Conservation (phyloP, 2,113 vertebrate species). For the Hippocampus barbouri region DNA sequence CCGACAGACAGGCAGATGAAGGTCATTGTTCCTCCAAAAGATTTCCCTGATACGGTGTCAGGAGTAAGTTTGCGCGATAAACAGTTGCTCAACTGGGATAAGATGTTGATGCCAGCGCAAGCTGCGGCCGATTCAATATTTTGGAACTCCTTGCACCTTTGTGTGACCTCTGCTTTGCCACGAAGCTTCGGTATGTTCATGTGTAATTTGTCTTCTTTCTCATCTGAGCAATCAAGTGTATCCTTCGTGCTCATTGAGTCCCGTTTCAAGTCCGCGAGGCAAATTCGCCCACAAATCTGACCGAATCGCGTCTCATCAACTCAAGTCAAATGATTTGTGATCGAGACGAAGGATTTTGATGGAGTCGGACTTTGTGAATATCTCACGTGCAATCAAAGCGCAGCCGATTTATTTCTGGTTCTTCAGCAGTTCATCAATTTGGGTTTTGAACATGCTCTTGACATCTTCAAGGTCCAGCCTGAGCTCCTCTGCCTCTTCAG, state of each 20-base stretch:
- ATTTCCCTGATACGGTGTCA: background rate
- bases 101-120: no score
- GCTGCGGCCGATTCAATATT: background rate
- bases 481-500: slow-evolving; percentile 94
- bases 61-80: background rate
- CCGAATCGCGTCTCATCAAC: slow-evolving; percentile 39
- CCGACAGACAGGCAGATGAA: background rate
- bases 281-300: slow-evolving; percentile 10
- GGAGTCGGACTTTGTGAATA: background rate
- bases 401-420: slow-evolving; percentile 69
- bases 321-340: slow-evolving; percentile 22
- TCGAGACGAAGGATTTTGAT: background rate
- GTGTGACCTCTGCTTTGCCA: no score
- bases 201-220: background rate
- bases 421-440: slow-evolving; percentile 93
- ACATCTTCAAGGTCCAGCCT: slow-evolving; percentile 94
- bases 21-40: background rate
- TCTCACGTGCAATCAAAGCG: slow-evolving; percentile 11
- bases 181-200: background rate
- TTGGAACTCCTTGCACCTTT: background rate
- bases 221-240: background rate
- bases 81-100: background rate
- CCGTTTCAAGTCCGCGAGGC: slow-evolving; percentile 8
- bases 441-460: slow-evolving; percentile 97
- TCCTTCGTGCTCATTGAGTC: slow-evolving; percentile 37